Percentiles rank a stretch among this genome's conserved stretches.
Conservation (phyloP, 2,113 vertebrate species). For the Mungos mungo region DNA sequence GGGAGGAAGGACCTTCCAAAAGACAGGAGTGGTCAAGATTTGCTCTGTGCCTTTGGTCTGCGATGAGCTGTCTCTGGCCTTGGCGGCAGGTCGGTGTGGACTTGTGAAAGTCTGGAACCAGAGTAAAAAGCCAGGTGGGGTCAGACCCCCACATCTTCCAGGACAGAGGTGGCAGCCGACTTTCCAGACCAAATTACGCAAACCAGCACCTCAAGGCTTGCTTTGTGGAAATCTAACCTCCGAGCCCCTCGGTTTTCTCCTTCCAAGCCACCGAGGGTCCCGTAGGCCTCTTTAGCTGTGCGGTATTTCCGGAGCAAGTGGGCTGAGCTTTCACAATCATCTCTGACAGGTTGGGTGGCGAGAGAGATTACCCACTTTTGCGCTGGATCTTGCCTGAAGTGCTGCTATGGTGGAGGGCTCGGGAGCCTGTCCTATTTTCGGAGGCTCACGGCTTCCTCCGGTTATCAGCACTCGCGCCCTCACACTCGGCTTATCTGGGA, state of each 20-base stretch:
- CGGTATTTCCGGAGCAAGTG: conserved; percentile 54
- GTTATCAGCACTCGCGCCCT: conserved; percentile 53
- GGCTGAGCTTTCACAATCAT: conserved; percentile 47
- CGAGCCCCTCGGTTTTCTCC: not conserved
- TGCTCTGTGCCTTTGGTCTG: not conserved
- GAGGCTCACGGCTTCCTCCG: conserved; percentile 54
- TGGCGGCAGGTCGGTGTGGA: accelerated
- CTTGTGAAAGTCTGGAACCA: not conserved
- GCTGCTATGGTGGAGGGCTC: conserved; percentile 47
- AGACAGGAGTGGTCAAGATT: not conserved
- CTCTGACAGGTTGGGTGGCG: conserved; percentile 39
- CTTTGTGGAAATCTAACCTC: not conserved
- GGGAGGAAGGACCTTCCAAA: accelerated
- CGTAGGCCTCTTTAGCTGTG: conserved; percentile 11
- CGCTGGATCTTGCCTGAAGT: conserved; percentile 38
- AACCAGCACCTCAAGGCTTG: accelerated
- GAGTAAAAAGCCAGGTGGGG: not conserved
- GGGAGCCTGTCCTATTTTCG: conserved; percentile 70
- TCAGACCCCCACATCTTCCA: accelerated
- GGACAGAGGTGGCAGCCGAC: accelerated
- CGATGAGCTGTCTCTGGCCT: not conserved
- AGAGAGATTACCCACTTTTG: conserved; percentile 41
- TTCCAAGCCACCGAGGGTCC: not conserved
- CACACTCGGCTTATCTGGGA: conserved; percentile 49
- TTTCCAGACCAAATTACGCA: not conserved